Evolutionary conservation across 2,888 invertebrate genomes (phyloP), one percentile per base, ranked within the genome.

Genomic region (Trachelus stipa): DNA sequence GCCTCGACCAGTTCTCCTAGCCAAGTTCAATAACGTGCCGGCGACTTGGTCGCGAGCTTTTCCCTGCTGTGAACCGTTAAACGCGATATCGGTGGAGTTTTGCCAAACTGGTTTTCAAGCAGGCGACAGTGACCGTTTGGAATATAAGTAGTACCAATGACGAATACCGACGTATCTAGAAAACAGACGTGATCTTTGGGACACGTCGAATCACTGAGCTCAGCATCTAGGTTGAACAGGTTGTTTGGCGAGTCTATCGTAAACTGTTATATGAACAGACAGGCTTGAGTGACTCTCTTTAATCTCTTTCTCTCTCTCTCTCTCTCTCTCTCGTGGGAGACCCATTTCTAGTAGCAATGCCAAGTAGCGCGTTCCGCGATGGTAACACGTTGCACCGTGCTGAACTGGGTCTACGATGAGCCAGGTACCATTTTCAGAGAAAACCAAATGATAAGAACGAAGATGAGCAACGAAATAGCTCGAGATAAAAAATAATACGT

Each of bases 221-320:
- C 33, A 12, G 71, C 71, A 71, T 71, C 12, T 71, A 71, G 71
- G 71, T 56, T 71, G 71, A 71, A 34, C 71, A 71, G 71, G 71
- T 71, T 71, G 33, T 11, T 31, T 11, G 34, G 6, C 56, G 31
- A 71, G 71, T 34, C 34, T 31, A 34, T 71, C 71, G 33, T 34
- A 34, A 33, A 71, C 71, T 31, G 71, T 15, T 71, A 71, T 34
- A 56, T 1, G 56, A 56, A 23, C 2, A 23, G 23, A 56, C 23
- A 56, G 56, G 56, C 56, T 56, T 56, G 56, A 56, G 56, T 56
- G 56, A 15, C 15, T 56, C 23, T 56, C 56, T 56, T 9, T 40
- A 40, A 6, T 56, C 56, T 56, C 40, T 40, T 11, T 35, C 3
- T 37, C 12, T 37, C 12, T 37, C 34, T 34, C 40, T 40, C 69